Base-by-base conservation (phyloP, 2,888 invertebrate species). In the Hemicrepidius hirtus region DNA sequence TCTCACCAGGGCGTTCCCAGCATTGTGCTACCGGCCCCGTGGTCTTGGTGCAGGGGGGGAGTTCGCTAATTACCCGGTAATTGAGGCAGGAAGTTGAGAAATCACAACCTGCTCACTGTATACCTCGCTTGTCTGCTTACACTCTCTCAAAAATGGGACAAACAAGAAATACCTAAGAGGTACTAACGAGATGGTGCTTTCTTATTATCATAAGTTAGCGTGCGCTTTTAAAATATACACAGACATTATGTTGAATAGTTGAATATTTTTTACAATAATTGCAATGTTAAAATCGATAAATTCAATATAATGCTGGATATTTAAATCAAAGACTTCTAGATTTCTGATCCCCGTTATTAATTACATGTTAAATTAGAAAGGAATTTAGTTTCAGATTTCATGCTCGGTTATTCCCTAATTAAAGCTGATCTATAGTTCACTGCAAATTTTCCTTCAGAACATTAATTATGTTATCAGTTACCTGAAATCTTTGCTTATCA, bases 31-130 rank as follows among this genome's bases (percentile, higher is more conserved):
- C 83, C 81, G 84, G 70, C 71, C 76, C 69, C 70, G 62, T 68
- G 49, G 73, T 63, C 67, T 71, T 66, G 75, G 79, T 77, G 77
- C 79, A 57, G 71, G 76, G 65, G 76, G 79, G 80, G 80, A 73
- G 24, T 76, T 80, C 79, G 81, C 84, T 86, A 86, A 85, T 85
- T 86, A 85, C 84, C 83, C 83, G 79, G 84, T 85, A 85, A 86
- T 86, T 85, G 85, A 82, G 85, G 82, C 85, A 85, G 85, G 85
- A 86, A 85, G 85, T 86, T 86, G 83, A 81, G 85, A 85, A 86
- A 86, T 83, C 83, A 77, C 75, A 77, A 77, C 68, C 63, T 74
- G 71, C 66, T 60, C 67, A 71, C 68, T 68, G 50, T 64, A 63
- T 32, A 59, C 64, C 50, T 69, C 50, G 44, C 46, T 71, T 68